Percentiles rank a stretch among this genome's conserved stretches.
Conservation (phyloP, 2,113 vertebrate genomes). For the Anarhynchus alexandrinus region DNA sequence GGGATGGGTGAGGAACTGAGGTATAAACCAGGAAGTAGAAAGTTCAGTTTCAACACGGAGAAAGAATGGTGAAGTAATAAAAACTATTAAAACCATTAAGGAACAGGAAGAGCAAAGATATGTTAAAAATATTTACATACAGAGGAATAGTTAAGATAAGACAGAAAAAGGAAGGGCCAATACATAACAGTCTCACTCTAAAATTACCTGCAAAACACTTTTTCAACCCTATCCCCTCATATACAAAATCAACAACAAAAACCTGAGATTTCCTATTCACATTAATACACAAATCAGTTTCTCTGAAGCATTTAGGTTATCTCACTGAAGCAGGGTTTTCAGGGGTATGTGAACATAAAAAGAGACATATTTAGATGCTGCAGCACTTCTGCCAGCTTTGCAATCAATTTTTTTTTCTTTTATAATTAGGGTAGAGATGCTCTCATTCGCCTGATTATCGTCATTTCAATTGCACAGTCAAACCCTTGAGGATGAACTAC, state of each 20-base stretch:
- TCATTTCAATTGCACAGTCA: accelerated
- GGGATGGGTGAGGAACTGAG: neutral
- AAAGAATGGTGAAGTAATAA: neutral
- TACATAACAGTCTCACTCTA: neutral
- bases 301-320: neutral
- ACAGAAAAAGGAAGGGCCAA: neutral
- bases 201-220: neutral
- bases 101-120: neutral
- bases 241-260: neutral
- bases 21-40: neutral
- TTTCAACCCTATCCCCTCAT: neutral
- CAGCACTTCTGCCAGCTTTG: neutral
- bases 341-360: neutral
- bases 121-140: neutral
- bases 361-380: neutral
- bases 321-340: neutral
- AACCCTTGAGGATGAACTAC: neutral
- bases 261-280: neutral
- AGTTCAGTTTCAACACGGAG: neutral
- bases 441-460: neutral
- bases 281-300: neutral
- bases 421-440: neutral
- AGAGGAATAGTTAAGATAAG: neutral
- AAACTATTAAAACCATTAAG: neutral
- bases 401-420: neutral